Conservation (phyloP, 2,113 vertebrate genomes). For the Leptosomus discolor region DNA sequence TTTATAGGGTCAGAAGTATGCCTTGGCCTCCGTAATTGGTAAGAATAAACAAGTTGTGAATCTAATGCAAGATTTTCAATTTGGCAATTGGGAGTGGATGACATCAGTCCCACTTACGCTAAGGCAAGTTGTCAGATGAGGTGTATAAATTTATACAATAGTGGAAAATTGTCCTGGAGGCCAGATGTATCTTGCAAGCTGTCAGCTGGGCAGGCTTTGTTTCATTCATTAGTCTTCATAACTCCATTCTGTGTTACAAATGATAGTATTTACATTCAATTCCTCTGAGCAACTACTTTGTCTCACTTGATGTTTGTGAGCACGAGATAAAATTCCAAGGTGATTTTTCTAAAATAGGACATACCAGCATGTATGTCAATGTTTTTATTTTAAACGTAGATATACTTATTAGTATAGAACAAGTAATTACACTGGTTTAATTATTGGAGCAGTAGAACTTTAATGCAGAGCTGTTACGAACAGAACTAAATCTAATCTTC, state of each 20-base stretch:
- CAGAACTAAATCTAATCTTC: not conserved
- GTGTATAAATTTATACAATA: not conserved
- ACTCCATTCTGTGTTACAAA: not conserved
- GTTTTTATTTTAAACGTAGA: not conserved
- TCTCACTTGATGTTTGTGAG: not conserved
- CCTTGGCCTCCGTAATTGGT: not conserved
- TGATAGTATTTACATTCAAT: not conserved
- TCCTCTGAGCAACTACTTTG: not conserved
- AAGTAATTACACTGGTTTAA: not conserved
- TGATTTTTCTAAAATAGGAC: not conserved
- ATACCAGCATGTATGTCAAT: not conserved
- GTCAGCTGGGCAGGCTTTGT: not conserved
- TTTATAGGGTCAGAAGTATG: not conserved
- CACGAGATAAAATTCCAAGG: not conserved
- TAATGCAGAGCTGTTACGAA: not conserved
- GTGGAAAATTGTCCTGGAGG: not conserved
- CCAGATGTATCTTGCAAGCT: not conserved
- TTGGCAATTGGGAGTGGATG: not conserved
- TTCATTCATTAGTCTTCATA: not conserved
- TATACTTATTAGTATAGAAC: not conserved
- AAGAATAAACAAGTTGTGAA: conserved; percentile 31
- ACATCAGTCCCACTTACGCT: conserved; percentile 16
- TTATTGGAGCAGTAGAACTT: not conserved
- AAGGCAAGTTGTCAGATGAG: not conserved
- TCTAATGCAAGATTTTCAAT: not conserved